phyloP scores from a whole-genome alignment of 1,140 invertebrate species.

The Cataglyphis hispanica region DNA sequence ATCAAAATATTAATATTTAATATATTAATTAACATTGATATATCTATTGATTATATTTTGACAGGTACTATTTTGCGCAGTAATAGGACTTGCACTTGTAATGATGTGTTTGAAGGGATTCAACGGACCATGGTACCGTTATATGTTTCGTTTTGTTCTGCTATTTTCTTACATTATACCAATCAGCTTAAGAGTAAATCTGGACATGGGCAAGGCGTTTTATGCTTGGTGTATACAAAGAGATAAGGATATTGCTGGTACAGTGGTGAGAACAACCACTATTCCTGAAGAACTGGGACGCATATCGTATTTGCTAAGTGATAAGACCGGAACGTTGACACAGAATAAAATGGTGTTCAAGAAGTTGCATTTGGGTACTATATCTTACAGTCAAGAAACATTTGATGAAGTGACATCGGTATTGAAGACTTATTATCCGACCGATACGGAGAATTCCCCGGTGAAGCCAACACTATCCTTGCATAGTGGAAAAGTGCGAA shows the following conservation, averaged over 20 bases:
- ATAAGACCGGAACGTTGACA: conserved; percentile 99
- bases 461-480: conserved; percentile 75
- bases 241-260: conserved; percentile 96
- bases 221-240: conserved; percentile 99
- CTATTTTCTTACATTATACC: conserved; percentile 99
- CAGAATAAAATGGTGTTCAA: conserved; percentile 99
- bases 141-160: conserved; percentile 98
- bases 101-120: conserved; percentile 99
- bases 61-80: conserved; percentile 96
- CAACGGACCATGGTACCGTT: conserved; percentile 98
- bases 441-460: conserved; percentile 76
- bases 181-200: conserved; percentile 98
- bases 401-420: conserved; percentile 92
- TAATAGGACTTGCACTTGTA: conserved; percentile 95
- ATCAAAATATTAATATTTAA: conserved; percentile 36
- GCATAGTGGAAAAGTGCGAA: conserved; percentile 87
- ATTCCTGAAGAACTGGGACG: conserved; percentile 99
- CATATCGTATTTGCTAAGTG: conserved; percentile 97
- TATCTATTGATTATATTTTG: conserved; percentile 23
- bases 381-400: conserved; percentile 94
- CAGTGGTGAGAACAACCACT: conserved; percentile 99
- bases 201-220: conserved; percentile 99
- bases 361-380: conserved; percentile 96
- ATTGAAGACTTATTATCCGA: conserved; percentile 84
- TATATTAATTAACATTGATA: not conserved